These are phyloP conservation scores for Oscheius sp. DNA, from an alignment of 2,888 invertebrate genomes.

Conservation along the genomic window DNA sequence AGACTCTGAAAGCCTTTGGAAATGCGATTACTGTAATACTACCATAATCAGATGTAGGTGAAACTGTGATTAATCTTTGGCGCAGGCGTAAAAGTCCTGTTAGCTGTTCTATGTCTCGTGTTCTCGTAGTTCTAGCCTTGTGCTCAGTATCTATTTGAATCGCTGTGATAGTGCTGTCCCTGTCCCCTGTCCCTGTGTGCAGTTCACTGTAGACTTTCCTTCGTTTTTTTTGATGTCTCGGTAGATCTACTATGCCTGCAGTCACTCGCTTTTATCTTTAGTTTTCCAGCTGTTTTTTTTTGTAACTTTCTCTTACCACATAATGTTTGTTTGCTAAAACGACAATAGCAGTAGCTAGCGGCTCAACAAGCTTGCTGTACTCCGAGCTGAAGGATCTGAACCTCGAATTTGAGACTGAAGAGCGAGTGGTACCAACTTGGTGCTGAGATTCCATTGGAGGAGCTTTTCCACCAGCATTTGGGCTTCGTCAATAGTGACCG, in stretches of 20 bases:
- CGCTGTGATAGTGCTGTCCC: no score
- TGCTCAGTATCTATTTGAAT: no score
- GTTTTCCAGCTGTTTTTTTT: background rate
- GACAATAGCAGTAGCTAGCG: constrained; percentile 57
- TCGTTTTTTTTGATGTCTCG: background rate
- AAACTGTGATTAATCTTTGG: no score
- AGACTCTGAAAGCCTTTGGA: no score
- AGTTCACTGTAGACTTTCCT: no score
- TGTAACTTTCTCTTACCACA: constrained; percentile 37
- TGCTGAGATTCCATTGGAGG: constrained; percentile 55
- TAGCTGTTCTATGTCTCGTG: no score
- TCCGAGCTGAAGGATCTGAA: constrained; percentile 65
- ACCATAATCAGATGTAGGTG: no score
- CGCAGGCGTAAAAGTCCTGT: no score
- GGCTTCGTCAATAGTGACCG: constrained; percentile 39
- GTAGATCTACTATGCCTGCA: background rate
- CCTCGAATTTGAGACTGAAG: background rate
- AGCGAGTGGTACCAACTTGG: constrained; percentile 43
- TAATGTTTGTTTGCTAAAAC: constrained; percentile 39
- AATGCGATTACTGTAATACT: no score
- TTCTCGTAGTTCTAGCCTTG: no score
- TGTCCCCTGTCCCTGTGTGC: no score
- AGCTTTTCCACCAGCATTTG: constrained; percentile 43
- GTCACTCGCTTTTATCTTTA: background rate
- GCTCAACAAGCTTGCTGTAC: constrained; percentile 58